Base-by-base conservation (phyloP, 2,888 invertebrate species). In the Horisme vitalbata region DNA sequence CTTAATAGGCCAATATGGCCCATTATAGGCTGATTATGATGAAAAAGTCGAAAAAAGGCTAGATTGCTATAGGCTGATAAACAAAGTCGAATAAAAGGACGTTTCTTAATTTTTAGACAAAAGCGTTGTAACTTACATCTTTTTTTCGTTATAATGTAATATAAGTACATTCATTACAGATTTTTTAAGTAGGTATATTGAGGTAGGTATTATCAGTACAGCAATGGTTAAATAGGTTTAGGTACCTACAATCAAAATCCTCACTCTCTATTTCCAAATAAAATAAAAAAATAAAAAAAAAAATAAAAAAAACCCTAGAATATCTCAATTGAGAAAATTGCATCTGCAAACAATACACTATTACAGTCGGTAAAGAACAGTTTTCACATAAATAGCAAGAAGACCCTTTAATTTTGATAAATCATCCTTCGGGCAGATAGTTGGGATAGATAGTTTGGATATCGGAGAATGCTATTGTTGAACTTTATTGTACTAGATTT, bases 281-380 rank as follows among this genome's bases (percentile, higher is more conserved):
- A n/a, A n/a, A n/a, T n/a, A n/a, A n/a, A n/a, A n/a, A n/a, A n/a
- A n/a, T n/a, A n/a, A n/a, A n/a, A n/a, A n/a, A n/a, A n/a, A n/a
- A n/a, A n/a, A n/a, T n/a, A n/a, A n/a, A n/a, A n/a, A n/a, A n/a
- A n/a, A 21, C 21, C 37, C 15, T 28, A 34, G 24, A 35, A 45
- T 20, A 39, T 34, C 45, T 45, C 45, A 45, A 45, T 45, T 35
- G 38, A 39, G 45, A 30, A 45, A 45, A 45, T 45, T 45, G 39
- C 38, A 36, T 13, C 15, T 10, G 20, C 37, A 33, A 38, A 45
- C 45, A 45, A 39, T 45, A 39, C 13, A 35, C 18, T 24, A 34
- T 34, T 45, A 45, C 28, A 23, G 24, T 34, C 20, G 2, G 39
- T 28, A 39, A 45, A 45, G 24, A 24, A 39, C 39, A 26, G 39